Evolutionary conservation across 2,113 vertebrate species (phyloP), one percentile per base, ranked within the genome.

Genomic region (Albula glossodonta): DNA sequence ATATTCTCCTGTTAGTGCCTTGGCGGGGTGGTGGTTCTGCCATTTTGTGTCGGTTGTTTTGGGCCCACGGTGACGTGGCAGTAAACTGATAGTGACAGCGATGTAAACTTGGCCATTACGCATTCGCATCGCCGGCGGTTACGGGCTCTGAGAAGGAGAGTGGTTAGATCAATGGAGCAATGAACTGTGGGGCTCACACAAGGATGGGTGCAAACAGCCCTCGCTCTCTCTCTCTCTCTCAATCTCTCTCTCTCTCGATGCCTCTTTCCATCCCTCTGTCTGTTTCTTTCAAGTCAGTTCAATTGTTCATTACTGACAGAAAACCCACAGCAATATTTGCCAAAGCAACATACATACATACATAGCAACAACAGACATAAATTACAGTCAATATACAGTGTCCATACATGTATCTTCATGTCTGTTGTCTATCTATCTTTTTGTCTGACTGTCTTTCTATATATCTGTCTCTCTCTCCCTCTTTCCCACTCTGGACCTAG

Each of bases 61-160:
- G 51, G 31, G 11, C 12, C 51, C 51, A 52, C 5, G 49, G 10
- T 31, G 66, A 53, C 5, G 15, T 15, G 70, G 70, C 1, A n/a
- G 19, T 53, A 50, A 79, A 86, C 74, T 60, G 81, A 63, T 17
- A 83, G 52, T 22, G 81, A 63, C 70, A 57, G 66, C 81, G 49
- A 10, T 48, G 41, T 31, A 83, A 66, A 79, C 81, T 78, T 13
- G 51, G 49, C 70, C 48, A 60, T 83, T 86, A 83, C 48, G 13
- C 70, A 25, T 7, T 22, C 22, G 6, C 15, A 49, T 52, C 53
- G 70, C 74, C 77, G 31, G 74, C 51, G 51, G 22, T 48, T n/a
- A 51, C 13, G 2, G 5, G 15, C 63, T 48, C 10, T 15, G 31
- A 19, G 13, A 86, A 53, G n/a, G 74, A 51, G 53, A 25, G 52